Evolutionary conservation across 1,140 invertebrate species (phyloP), one percentile per base, ranked within the genome.

Genomic region (Homalodisca vitripennis): DNA sequence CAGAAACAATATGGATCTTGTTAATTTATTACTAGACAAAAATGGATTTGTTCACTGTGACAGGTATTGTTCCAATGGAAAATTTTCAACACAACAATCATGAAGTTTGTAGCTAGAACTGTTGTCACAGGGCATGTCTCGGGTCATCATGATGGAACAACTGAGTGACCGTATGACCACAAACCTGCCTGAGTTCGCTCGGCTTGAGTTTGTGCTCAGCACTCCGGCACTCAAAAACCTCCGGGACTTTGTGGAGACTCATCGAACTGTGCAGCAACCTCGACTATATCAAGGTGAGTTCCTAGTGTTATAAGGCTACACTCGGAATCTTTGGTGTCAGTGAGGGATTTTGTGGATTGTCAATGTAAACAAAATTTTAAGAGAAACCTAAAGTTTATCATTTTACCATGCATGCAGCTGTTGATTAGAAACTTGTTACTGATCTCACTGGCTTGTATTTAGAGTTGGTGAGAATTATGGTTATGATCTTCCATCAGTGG

Each of bases 201-300:
- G 63, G 10, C 63, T 66, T 3, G 63, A 66, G 24, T 66, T 66
- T 66, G 63, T 66, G 17, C 41, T 66, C 10, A 46, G 32, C 17
- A 47, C 34, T 66, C 41, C 63, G 22, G 63, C 34, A 26, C 41
- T 66, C 24, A 41, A 66, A 27, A 29, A 66, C 22, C 22, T 66
- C 3, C 17, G 34, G 14, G 30, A 22, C 17, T 66, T 66, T 66
- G 63, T 66, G 1, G 26, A 46, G 17, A 20, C 17, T 1, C 63
- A 66, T 27, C 63, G 32, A 47, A 66, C 32, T 20, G 34, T 66
- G n/a, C 63, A 66, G 20, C 63, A 66, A 26, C 63, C 63, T 2
- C 32, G 32, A 27, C n/a, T 66, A 24, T 66, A 66, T 24, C 63
- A 66, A 47, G 63, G 63, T 27, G 10, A 26, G 13, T 27, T 3